A percentile compares a stretch with the other conserved stretches of the same genome.
These are phyloP conservation scores for Nebria salina DNA, from an alignment of 2,888 invertebrate genomes.

Conservation along the genomic window DNA sequence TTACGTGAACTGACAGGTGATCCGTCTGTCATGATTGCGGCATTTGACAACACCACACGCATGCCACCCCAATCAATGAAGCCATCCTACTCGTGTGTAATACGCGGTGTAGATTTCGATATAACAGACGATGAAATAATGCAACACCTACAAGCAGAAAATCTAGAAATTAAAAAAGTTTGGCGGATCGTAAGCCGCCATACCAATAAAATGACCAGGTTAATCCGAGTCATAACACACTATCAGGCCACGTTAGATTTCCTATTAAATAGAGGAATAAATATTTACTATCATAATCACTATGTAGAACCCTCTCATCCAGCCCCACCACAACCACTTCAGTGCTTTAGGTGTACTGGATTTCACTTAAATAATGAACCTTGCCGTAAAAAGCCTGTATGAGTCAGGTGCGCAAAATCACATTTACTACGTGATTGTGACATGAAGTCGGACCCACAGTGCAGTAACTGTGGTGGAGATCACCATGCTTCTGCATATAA, in stretches of 20 bases:
- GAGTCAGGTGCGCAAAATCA: neutral
- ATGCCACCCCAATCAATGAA: no score
- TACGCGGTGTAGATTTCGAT: no score
- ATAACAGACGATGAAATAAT: no score
- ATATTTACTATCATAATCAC: neutral
- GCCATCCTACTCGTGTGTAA: no score
- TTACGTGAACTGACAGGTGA: no score
- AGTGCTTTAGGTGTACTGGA: neutral
- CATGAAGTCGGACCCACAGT: neutral
- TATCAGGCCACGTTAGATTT: neutral
- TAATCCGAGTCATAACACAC: no score
- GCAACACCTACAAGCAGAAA: no score
- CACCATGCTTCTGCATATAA: neutral
- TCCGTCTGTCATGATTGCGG: no score
- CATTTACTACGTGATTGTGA: neutral
- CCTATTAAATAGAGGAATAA: neutral
- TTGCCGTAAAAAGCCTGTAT: neutral
- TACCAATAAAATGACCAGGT: no score
- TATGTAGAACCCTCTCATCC: neutral
- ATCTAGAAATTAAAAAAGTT: no score
- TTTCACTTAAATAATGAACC: neutral
- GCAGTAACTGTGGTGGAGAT: neutral
- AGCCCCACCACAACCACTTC: constrained; percentile 6
- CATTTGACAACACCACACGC: no score
- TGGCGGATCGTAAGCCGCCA: no score